These are phyloP conservation scores for Typhlomys cinereus DNA, from an alignment of 2,113 vertebrate genomes.

Conservation along the genomic window DNA sequence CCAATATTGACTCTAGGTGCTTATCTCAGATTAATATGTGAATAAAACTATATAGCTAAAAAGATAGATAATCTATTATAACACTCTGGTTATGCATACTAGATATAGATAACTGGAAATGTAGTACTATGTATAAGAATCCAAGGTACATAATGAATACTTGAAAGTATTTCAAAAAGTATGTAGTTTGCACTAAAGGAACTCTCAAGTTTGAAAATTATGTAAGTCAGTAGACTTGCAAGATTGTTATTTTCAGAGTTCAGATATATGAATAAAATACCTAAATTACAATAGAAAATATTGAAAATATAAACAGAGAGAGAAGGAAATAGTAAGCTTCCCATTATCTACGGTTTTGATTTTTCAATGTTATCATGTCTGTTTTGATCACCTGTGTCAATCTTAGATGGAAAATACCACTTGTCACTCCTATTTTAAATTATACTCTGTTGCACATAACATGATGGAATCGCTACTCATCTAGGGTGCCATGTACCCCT, in stretches of 20 bases:
- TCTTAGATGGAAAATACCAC: background rate
- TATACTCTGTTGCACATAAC: background rate
- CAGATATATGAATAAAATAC: background rate
- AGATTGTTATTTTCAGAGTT: background rate
- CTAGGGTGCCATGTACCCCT: background rate
- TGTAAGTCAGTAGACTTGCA: background rate
- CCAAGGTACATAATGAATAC: background rate
- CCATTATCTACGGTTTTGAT: background rate
- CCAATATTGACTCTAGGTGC: background rate
- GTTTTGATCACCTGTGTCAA: background rate
- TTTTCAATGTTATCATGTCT: background rate
- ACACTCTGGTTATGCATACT: too few species aligned
- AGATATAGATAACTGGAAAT: background rate
- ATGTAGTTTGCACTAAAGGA: background rate
- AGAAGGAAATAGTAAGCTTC: background rate
- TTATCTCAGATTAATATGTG: background rate
- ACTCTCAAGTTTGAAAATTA: background rate
- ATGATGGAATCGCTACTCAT: background rate
- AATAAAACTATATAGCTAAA: background rate
- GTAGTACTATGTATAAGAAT: background rate
- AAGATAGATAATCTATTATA: background rate
- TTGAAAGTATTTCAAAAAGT: background rate
- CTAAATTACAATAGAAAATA: background rate
- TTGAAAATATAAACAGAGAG: background rate
- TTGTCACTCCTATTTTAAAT: background rate